Evolutionary conservation across 2,113 vertebrate species (phyloP), one percentile per base, ranked within the genome.

Genomic region (Perca fluviatilis): DNA sequence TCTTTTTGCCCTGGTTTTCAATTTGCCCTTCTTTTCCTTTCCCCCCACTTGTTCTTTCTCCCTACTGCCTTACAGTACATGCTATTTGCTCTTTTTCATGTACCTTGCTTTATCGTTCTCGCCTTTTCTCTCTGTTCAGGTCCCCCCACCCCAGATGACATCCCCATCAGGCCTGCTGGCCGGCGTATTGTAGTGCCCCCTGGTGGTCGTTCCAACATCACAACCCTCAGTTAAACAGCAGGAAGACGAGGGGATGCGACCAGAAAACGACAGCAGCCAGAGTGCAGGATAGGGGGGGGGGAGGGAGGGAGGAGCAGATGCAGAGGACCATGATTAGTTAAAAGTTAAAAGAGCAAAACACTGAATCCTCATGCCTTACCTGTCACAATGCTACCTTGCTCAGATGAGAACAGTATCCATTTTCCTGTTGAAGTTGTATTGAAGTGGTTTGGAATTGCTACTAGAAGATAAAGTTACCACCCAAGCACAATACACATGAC

Each of bases 331-430:
- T 4, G 65, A 89, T 93, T 93, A 95, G 83, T 93, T 90, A 88
- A 92, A 95, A 77, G 6, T 74, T 36, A 86, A 90, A 67, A 84
- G 67, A 95, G 85, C 82, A 92, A 95, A 96, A 96, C 95, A 96
- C 92, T 95, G 96, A 97, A 97, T 96, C 97, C 96, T 97, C 96
- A 97, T 97, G 98, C 97, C 98, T 99, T 98, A 98, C 97, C 97
- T 97, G 96, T 96, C 96, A 96, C 95, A 94, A 94, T 93, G 96
- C 94, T 96, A 96, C 94, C 95, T 94, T 96, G 95, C 96, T 96
- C 96, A 94, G 95, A 95, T 96, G 84, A 96, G 94, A 95, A 94
- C 83, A 94, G 95, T 96, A 96, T 96, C 94, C 80, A 89, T 97
- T 96, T 96, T 96, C 91, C 87, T 89, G 49, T 64, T 82, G 79